phyloP scores from a whole-genome alignment of 2,113 vertebrate species.

The Noturus placidus region DNA sequence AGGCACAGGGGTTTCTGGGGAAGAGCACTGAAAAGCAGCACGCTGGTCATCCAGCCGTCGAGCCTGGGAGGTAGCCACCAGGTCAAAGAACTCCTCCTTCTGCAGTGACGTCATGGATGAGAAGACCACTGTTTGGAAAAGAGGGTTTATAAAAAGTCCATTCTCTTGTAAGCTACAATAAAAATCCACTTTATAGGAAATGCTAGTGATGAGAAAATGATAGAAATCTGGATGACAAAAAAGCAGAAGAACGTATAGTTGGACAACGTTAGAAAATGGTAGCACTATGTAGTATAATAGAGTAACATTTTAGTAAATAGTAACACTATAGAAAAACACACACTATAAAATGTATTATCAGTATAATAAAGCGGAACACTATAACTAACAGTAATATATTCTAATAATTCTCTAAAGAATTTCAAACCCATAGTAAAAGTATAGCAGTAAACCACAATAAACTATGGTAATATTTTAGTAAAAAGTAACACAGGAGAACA shows the following conservation, averaged over 20 bases:
- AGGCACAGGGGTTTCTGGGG: neutral
- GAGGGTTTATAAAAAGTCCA: neutral
- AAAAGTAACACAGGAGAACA: neutral
- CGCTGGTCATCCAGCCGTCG: constrained; percentile 84
- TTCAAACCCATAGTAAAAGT: neutral
- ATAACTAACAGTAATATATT: neutral
- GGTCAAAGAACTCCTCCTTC: constrained; percentile 84
- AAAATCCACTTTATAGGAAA: neutral
- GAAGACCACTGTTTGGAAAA: constrained; percentile 70
- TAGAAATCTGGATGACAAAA: neutral
- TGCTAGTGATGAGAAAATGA: neutral
- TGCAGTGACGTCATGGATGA: constrained; percentile 85
- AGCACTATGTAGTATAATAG: neutral
- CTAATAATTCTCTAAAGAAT: neutral
- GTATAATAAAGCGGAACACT: neutral
- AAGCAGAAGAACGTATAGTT: neutral
- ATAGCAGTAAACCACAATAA: neutral
- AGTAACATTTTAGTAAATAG: neutral
- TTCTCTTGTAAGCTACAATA: neutral
- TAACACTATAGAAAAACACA: neutral
- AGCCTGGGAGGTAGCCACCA: constrained; percentile 79
- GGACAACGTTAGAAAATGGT: neutral
- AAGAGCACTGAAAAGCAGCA: constrained; percentile 66
- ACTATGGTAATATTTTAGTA: neutral
- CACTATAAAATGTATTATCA: neutral